These are phyloP conservation scores for Onychostruthus taczanowskii DNA, from an alignment of 2,113 vertebrate genomes.

Conservation along the genomic window DNA sequence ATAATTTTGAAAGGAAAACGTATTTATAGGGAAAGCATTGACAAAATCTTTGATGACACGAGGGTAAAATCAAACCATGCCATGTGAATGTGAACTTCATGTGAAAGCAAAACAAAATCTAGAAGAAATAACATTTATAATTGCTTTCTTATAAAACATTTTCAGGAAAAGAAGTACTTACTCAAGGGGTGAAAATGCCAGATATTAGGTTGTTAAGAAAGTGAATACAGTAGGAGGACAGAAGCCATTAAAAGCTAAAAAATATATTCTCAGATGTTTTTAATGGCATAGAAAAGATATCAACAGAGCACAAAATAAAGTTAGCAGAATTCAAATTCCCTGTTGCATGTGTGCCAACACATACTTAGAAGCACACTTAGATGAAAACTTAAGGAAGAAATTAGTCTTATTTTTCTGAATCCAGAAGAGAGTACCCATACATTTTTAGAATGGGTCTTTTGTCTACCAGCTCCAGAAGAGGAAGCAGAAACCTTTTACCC, in stretches of 20 bases:
- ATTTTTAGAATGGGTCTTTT: neutral
- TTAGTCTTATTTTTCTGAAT: neutral
- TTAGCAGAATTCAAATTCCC: slow-evolving; percentile 39
- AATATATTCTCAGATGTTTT: slow-evolving; percentile 43
- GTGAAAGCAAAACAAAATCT: slow-evolving; percentile 33
- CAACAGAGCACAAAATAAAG: neutral
- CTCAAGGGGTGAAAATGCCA: slow-evolving; percentile 16
- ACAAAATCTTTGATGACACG: slow-evolving; percentile 22
- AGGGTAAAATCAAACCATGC: neutral
- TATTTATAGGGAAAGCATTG: neutral
- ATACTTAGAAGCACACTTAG: neutral
- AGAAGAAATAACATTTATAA: slow-evolving; percentile 49
- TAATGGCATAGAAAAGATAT: slow-evolving; percentile 43
- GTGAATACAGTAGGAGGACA: slow-evolving; percentile 49
- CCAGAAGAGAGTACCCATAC: neutral
- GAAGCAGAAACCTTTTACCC: neutral
- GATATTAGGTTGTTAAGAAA: slow-evolving; percentile 34
- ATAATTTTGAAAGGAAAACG: neutral
- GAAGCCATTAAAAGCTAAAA: slow-evolving; percentile 35
- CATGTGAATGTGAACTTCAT: neutral
- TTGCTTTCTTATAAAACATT: slow-evolving; percentile 60
- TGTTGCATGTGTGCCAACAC: neutral
- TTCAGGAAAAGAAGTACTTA: slow-evolving; percentile 57
- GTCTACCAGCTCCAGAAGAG: neutral
- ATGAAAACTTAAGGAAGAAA: neutral